Evolutionary conservation across 2,888 invertebrate genomes (phyloP), one percentile per base, ranked within the genome.

Genomic region (Drosophila lacicola): DNA sequence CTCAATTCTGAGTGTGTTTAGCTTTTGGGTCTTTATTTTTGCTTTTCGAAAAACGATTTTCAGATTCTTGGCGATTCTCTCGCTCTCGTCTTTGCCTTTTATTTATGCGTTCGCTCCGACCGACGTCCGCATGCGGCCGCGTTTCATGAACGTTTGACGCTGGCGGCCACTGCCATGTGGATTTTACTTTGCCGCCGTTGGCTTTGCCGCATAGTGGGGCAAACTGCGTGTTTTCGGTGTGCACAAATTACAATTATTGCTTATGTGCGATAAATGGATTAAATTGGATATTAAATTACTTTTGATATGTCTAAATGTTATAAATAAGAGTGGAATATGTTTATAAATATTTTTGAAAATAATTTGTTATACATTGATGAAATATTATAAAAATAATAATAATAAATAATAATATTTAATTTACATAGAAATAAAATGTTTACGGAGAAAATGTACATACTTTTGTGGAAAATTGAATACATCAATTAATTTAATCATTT

Each of bases 121-220:
- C 72, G 75, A 80, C 78, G 80, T 82, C 91, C 88, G 85, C 78
- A 90, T 90, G 83, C 88, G 90, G 80, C 82, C 80, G 88, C 87
- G 88, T 82, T 86, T 91, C 87, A 84, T 83, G 81, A 84, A 82
- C 87, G 89, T 91, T 89, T 90, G 89, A 79, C 69, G 75, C 72
- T 69, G 64, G 49, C 70, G 57, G 68, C 73, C 74, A 63, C 63
- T 65, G 89, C 70, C 84, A 80, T 87, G 84, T 87, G 83, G 70
- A 74, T 87, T 89, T 78, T 83, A 87, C 89, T 88, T 85, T 62
- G 67, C 66, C 56, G 74, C 60, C 66, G 74, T 64, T 70, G 62
- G 37, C 47, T 65, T 44, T 47, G 68, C 11, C n/a, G 76, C 70
- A 75, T 79, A 64, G 74, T 75, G 79, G 79, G 1, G 21, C 50